Evolutionary conservation across 2,113 vertebrate species (phyloP).

Genomic region (Narcine bancroftii): DNA sequence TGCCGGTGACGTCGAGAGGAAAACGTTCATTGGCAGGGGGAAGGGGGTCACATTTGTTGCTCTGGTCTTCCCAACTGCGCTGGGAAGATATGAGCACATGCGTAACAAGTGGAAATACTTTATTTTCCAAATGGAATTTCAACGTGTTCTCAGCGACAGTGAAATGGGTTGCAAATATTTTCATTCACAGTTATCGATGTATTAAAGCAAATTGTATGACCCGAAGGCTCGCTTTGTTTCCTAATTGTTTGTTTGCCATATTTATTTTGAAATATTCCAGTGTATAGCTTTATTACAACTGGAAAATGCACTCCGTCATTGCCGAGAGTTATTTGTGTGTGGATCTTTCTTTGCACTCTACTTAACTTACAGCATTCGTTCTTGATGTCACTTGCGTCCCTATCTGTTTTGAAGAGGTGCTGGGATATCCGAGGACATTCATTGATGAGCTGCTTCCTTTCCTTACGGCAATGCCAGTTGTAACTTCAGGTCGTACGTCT

Average conservation of each 20-base stretch:
- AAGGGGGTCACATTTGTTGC: background rate
- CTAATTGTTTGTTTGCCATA: background rate
- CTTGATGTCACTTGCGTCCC: background rate
- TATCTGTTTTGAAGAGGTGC: background rate
- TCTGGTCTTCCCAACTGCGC: background rate
- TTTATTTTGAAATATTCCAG: background rate
- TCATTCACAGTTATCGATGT: background rate
- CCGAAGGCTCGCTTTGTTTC: background rate
- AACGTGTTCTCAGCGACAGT: background rate
- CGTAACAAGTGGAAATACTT: background rate
- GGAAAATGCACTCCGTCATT: background rate
- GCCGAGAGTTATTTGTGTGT: background rate
- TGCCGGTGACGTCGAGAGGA: conserved; percentile 1
- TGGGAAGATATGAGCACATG: background rate
- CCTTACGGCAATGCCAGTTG: background rate
- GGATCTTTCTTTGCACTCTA: background rate
- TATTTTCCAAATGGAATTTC: background rate
- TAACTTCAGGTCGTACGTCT: too few relatives aligned
- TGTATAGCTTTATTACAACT: background rate
- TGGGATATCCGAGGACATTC: background rate
- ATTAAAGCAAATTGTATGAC: background rate
- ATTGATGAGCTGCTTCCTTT: background rate
- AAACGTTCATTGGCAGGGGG: background rate
- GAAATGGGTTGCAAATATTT: background rate
- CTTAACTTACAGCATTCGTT: background rate